Evolutionary conservation across 2,888 invertebrate species (phyloP).

Genomic region (Drosophila affinis): DNA sequence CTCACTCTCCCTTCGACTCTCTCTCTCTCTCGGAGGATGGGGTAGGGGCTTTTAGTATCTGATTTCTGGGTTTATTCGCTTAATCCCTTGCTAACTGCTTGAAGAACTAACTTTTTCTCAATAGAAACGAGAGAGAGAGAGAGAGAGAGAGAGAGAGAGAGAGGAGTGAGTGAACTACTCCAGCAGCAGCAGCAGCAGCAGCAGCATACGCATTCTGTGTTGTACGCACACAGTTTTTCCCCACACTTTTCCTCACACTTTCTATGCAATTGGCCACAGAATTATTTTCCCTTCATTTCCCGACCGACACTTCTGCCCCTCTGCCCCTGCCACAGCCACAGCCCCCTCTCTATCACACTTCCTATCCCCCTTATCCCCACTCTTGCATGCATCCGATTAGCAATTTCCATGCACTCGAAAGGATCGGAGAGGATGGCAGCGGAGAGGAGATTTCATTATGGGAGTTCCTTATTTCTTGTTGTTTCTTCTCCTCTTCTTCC

Average conservation of each 20-base stretch:
- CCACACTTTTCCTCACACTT: constrained; percentile 38
- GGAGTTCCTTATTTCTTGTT: constrained; percentile 7
- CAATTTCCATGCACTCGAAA: constrained; percentile 75
- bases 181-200: no score
- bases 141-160: background rate
- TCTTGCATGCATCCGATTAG: constrained; percentile 64
- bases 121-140: no score
- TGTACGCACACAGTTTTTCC: background rate
- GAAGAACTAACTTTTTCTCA: constrained; percentile 56
- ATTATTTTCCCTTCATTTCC: constrained; percentile 57
- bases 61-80: constrained; percentile 45
- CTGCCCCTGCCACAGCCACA: constrained; percentile 12
- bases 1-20: no score
- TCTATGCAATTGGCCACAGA: constrained; percentile 74
- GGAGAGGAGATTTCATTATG: constrained; percentile 52
- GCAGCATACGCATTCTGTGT: constrained; percentile 45
- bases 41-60: constrained; percentile 33
- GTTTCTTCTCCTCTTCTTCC: constrained; percentile 11
- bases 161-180: background rate
- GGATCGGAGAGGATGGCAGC: background rate
- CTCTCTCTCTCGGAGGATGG: no score
- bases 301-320: constrained; percentile 34
- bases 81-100: constrained; percentile 67
- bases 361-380: background rate
- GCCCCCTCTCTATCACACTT: background rate